Base-by-base conservation (phyloP, 1,140 invertebrate genomes). In the Saccostrea glomerata region DNA sequence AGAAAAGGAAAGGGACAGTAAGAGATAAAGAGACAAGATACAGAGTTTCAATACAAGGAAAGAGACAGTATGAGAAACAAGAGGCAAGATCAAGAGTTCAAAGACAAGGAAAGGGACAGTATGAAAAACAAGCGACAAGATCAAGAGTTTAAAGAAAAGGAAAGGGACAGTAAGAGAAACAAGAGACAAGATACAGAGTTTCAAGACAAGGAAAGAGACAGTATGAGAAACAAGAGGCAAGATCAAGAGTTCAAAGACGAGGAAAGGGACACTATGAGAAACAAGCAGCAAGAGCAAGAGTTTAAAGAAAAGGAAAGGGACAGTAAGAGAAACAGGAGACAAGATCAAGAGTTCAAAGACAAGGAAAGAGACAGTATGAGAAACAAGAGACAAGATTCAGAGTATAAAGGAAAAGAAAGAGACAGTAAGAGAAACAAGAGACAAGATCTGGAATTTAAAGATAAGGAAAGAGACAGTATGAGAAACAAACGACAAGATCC, bases 361-460 rank as follows among this genome's bases (percentile, higher is more conserved):
- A 90, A 84, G 55, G 82, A 86, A 30, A 87, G 86, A 58, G n/a
- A 86, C 17, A 83, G 55, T 86, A 82, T 5, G 54, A 56, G 25
- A 84, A 87, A 56, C 82, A 55, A 30, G 15, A 17, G 54, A 89
- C 30, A 83, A 25, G 12, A 73, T 17, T 25, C 13, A 40, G 23
- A 73, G 77, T 23, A 23, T 12, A 23, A 54, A 63, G 23, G 2
- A 20, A 84, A 58, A 2, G 58, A 55, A 87, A 84, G 30, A 25
- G 55, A 84, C 40, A 87, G 30, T 47, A 77, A 63, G 40, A 63
- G 36, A 87, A 30, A 30, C 54, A 47, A 30, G 40, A 82, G 60
- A 86, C 40, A 86, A 66, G 58, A 63, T 40, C 15, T 12, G n/a
- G 25, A 60, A 30, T 55, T 70, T 30, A 60, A 85, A 85, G 82